Conservation (phyloP, 2,797 vertebrate species). For the Xyrichtys novacula region DNA sequence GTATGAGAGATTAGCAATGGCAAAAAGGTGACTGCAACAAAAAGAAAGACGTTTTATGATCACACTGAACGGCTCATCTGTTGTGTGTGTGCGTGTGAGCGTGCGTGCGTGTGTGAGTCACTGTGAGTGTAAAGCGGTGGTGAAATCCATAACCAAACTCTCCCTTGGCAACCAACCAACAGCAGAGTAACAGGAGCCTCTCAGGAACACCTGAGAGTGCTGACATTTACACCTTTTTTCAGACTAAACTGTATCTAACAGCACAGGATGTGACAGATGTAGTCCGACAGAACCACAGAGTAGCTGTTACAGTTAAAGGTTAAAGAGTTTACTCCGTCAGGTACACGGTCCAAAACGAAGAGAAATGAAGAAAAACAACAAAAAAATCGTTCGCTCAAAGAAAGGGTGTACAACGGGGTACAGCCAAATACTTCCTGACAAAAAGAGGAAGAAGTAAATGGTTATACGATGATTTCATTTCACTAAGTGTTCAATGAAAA, state of each 20-base stretch:
- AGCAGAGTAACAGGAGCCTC: slow-evolving; percentile 63
- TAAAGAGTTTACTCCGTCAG: slow-evolving; percentile 6
- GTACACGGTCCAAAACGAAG: not conserved
- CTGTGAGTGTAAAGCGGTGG: slow-evolving; percentile 37
- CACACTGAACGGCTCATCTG: not conserved
- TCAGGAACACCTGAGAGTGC: slow-evolving; percentile 68
- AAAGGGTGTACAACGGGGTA: not conserved
- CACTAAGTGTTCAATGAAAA: not conserved
- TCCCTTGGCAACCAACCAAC: slow-evolving; percentile 70
- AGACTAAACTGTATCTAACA: slow-evolving; percentile 19
- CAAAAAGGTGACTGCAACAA: slow-evolving; percentile 93
- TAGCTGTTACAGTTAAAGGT: slow-evolving; percentile 17
- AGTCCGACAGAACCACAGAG: slow-evolving; percentile 19
- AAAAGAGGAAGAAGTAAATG: not conserved
- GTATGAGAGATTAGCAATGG: slow-evolving; percentile 93
- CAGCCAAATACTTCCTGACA: too few species aligned
- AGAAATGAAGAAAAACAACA: not conserved
- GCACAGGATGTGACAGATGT: slow-evolving; percentile 34
- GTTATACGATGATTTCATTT: not conserved
- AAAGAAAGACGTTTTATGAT: slow-evolving; percentile 37
- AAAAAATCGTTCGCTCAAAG: not conserved
- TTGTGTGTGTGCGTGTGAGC: slow-evolving; percentile 9
- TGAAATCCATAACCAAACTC: slow-evolving; percentile 72
- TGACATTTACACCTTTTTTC: slow-evolving; percentile 66
- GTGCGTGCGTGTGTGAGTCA: too few species aligned